Conservation (phyloP, 2,113 vertebrate genomes). For the Dasyornis broadbenti region DNA sequence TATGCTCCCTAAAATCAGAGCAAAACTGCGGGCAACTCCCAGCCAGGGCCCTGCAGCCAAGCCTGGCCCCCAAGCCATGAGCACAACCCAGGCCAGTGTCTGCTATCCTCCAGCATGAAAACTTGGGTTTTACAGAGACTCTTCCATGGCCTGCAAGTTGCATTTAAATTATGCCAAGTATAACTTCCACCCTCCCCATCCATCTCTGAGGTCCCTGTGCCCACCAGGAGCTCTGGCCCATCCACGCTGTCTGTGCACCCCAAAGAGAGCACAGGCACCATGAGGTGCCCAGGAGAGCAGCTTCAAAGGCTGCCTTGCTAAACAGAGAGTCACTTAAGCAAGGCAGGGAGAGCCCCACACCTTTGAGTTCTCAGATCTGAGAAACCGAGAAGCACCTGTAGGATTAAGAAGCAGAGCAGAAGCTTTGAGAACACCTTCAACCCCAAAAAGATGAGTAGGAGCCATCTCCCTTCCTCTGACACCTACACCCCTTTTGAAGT, state of each 20-base stretch:
- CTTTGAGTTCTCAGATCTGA: neutral
- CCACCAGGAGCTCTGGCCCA: neutral
- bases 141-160: neutral
- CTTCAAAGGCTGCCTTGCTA: neutral
- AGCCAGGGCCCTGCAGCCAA: neutral
- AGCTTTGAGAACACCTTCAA: neutral
- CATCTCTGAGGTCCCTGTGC: neutral
- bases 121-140: neutral
- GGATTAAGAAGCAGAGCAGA: neutral
- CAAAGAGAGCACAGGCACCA: accelerated
- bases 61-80: neutral
- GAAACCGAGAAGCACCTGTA: neutral
- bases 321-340: neutral
- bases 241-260: neutral
- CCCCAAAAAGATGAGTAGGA: neutral
- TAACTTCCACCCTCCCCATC: neutral
- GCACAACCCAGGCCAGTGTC: neutral
- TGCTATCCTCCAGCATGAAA: accelerated
- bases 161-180: accelerated
- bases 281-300: accelerated
- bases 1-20: neutral
- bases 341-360: neutral
- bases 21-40: neutral
- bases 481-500: neutral
- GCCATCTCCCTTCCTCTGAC: neutral